Evolutionary conservation across 2,797 vertebrate species (phyloP).

Genomic region (Sciurus vulgaris): DNA sequence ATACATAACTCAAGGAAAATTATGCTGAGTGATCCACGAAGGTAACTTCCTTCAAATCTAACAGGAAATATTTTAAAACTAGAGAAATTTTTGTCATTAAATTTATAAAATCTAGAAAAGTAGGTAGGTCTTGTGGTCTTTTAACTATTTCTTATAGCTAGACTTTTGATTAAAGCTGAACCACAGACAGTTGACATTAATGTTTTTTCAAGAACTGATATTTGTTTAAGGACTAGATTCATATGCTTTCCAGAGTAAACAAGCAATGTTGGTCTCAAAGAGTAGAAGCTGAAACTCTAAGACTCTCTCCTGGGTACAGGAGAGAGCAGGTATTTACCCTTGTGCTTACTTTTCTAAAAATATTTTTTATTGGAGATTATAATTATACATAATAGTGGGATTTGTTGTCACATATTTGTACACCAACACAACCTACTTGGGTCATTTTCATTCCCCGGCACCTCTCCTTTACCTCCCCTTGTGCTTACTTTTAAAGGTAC

Average conservation of each 20-base stretch:
- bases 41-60: neutral
- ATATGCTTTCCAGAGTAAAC: neutral
- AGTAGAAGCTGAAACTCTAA: neutral
- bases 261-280: neutral
- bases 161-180: constrained; percentile 11
- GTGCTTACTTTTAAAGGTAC: constrained; percentile 10
- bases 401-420: too few species aligned
- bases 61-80: neutral
- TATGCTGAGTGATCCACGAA: neutral
- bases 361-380: too few species aligned
- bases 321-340: neutral
- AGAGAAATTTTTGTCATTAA: neutral
- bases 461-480: neutral
- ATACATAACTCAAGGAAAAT: neutral
- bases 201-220: neutral
- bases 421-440: too few species aligned
- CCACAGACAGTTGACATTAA: neutral
- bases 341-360: neutral
- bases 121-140: neutral
- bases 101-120: neutral
- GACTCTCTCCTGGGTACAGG: neutral
- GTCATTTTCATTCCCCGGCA: too few species aligned
- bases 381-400: too few species aligned
- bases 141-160: constrained; percentile 5
- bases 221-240: neutral